Percentiles rank a stretch among this genome's conserved stretches.
Evolutionary conservation across 2,888 invertebrate genomes (phyloP).

Genomic region (Mellilla xanthometata): DNA sequence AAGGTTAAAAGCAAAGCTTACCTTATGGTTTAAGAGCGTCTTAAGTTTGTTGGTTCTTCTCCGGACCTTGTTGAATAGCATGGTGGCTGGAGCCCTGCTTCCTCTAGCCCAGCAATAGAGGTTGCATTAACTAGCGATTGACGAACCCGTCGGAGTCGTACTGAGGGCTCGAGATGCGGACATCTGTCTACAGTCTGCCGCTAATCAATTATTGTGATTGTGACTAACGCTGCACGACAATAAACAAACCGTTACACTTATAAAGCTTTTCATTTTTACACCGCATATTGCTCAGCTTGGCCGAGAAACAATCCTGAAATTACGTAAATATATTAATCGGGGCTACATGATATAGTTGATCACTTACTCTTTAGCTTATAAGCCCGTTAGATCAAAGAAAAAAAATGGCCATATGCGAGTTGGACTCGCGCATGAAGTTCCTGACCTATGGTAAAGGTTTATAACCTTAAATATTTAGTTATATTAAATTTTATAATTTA

Average conservation of each 20-base stretch:
- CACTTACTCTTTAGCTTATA: too few relatives aligned
- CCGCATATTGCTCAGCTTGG: too few relatives aligned
- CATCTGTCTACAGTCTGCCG: slow-evolving; percentile 34
- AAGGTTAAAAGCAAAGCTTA: slow-evolving; percentile 1
- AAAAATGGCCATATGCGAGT: too few relatives aligned
- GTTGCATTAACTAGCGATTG: slow-evolving; percentile 34
- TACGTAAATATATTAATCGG: too few relatives aligned
- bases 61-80: neutral
- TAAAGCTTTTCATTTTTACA: slow-evolving; percentile 32
- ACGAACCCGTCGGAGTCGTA: slow-evolving; percentile 37
- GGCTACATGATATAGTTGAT: too few relatives aligned
- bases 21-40: slow-evolving; percentile 9
- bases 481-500: too few relatives aligned
- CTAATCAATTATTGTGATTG: slow-evolving; percentile 38
- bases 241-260: slow-evolving; percentile 37
- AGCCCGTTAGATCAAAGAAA: too few relatives aligned
- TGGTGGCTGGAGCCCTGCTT: slow-evolving; percentile 1
- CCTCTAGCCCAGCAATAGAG: slow-evolving; percentile 4
- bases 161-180: slow-evolving; percentile 48
- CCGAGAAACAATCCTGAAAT: too few relatives aligned
- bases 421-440: too few relatives aligned
- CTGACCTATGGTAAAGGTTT: too few relatives aligned
- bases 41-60: slow-evolving; percentile 2
- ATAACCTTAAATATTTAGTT: too few relatives aligned
- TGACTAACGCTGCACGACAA: slow-evolving; percentile 33